These are phyloP conservation scores for Mesorhabditis sp. DNA, from an alignment of 2,888 invertebrate species.

Conservation along the genomic window DNA sequence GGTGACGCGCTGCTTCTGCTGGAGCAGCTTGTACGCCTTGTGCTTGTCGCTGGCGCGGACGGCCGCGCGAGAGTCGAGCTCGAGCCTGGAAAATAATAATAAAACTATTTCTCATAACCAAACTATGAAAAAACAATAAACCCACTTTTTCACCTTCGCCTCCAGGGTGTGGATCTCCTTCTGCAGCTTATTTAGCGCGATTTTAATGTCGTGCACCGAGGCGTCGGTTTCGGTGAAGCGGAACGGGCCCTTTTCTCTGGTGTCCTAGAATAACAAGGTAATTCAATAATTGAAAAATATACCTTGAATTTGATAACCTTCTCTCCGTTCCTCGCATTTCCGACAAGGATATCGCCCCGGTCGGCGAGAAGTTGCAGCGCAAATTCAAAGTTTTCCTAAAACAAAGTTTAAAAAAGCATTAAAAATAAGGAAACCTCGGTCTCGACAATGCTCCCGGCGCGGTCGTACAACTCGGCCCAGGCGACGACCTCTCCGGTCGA, in stretches of 20 bases:
- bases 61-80: slow-evolving; percentile 37
- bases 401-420: not conserved
- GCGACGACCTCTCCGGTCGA: slow-evolving; percentile 35
- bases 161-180: slow-evolving; percentile 47
- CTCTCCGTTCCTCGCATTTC: slow-evolving; percentile 42
- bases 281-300: not conserved
- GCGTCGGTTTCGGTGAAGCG: slow-evolving; percentile 50
- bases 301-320: slow-evolving; percentile 54
- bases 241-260: slow-evolving; percentile 32
- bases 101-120: not conserved
- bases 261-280: slow-evolving; percentile 14
- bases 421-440: slow-evolving; percentile 14
- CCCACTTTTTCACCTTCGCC: slow-evolving; percentile 34
- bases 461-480: slow-evolving; percentile 28
- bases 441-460: slow-evolving; percentile 13
- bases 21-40: slow-evolving; percentile 35
- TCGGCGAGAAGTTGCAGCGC: slow-evolving; percentile 33
- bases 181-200: slow-evolving; percentile 43
- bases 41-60: slow-evolving; percentile 40
- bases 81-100: slow-evolving; percentile 21
- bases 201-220: slow-evolving; percentile 48
- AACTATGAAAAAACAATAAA: slow-evolving; percentile 1
- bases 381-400: slow-evolving; percentile 36
- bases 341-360: slow-evolving; percentile 35
- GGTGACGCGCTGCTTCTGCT: slow-evolving; percentile 43